phyloP scores from a whole-genome alignment of 2,888 invertebrate genomes.

The Lepas anatifera region DNA sequence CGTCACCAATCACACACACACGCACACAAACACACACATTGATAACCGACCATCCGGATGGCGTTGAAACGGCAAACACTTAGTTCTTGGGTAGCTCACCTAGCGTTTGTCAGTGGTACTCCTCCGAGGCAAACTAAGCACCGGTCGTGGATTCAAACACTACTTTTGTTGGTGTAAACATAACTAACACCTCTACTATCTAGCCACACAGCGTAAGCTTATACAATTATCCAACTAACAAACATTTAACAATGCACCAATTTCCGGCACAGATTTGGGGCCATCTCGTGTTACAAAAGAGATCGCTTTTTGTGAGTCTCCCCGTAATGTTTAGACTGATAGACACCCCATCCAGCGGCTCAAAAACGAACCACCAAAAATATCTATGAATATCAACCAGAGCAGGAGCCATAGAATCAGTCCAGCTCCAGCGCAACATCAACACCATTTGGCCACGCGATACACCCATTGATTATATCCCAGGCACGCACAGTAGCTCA shows the following conservation, averaged over 20 bases:
- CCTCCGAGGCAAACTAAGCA: neutral
- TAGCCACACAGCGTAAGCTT: neutral
- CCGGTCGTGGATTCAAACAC: neutral
- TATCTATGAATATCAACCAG: neutral
- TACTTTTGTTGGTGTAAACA: neutral
- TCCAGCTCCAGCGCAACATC: neutral
- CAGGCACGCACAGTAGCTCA: too few species aligned
- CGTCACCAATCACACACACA: too few species aligned
- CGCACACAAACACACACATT: too few species aligned
- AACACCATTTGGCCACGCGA: neutral
- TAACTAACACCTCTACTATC: neutral
- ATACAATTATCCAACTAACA: neutral
- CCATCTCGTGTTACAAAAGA: neutral
- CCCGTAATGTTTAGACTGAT: too few species aligned
- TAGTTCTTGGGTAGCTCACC: neutral
- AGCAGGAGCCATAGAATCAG: neutral
- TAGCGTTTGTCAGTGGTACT: too few species aligned
- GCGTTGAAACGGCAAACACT: neutral
- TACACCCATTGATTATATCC: too few species aligned
- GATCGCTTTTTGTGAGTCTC: too few species aligned
- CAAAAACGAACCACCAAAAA: too few species aligned
- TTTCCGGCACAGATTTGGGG: too few species aligned
- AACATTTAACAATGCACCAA: too few species aligned
- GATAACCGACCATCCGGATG: too few species aligned
- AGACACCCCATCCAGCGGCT: too few species aligned